Conservation (phyloP, 1,140 invertebrate species). For the Cotesia chilonis region DNA sequence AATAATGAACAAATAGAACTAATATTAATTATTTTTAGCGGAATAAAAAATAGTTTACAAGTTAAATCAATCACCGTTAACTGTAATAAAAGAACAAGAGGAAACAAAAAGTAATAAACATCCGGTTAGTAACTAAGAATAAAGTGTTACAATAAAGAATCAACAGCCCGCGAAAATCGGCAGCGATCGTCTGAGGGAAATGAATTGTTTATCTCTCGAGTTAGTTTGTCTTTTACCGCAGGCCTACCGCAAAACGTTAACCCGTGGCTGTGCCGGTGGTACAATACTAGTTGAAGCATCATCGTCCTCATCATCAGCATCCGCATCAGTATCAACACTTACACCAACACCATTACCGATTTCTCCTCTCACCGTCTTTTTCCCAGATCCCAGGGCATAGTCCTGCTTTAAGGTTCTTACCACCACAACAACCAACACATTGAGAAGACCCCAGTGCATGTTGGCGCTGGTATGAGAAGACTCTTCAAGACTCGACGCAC, state of each 20-base stretch:
- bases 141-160: not conserved
- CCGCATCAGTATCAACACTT: not conserved
- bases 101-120: no score
- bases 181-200: slow-evolving; percentile 37
- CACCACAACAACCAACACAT: no score
- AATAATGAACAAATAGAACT: no score
- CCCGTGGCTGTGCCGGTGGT: slow-evolving; percentile 17
- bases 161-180: slow-evolving; percentile 19
- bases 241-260: slow-evolving; percentile 49
- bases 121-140: not conserved
- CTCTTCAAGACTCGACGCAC: no score
- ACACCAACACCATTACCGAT: not conserved
- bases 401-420: no score
- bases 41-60: slow-evolving; percentile 6
- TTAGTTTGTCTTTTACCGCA: slow-evolving; percentile 45
- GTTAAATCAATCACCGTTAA: not conserved
- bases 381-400: no score
- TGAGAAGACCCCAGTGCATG: no score
- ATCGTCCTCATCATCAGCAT: not conserved
- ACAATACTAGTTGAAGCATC: not conserved
- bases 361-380: no score
- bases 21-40: not conserved
- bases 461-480: no score
- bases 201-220: slow-evolving; percentile 53
- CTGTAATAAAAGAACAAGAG: no score